phyloP scores from a whole-genome alignment of 2,797 vertebrate species.

The Propithecus deckenii region DNA sequence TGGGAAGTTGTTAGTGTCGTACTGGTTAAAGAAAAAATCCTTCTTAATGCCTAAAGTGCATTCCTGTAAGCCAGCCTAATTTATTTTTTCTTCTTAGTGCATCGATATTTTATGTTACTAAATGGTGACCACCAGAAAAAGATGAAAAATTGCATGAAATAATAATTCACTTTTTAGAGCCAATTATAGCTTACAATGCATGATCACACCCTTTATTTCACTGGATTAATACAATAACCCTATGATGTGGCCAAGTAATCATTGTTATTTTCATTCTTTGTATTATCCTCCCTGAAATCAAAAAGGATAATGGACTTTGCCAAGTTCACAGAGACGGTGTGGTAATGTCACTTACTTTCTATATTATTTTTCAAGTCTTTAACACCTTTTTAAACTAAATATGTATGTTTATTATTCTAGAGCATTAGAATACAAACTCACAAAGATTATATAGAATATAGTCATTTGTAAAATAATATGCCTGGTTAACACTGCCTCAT shows the following conservation, averaged over 20 bases:
- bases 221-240: background rate
- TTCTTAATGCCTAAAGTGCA: background rate
- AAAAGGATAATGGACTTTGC: background rate
- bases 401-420: background rate
- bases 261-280: background rate
- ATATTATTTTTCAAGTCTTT: slow-evolving; percentile 12
- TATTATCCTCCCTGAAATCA: background rate
- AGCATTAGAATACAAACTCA: background rate
- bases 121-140: background rate
- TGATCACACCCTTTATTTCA: background rate
- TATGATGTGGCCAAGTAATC: background rate
- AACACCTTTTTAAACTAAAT: background rate
- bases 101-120: background rate
- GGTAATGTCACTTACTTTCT: background rate
- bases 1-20: background rate
- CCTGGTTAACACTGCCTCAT: background rate
- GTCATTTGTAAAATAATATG: slow-evolving; percentile 2
- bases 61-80: background rate
- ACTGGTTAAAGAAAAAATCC: background rate
- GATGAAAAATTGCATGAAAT: background rate
- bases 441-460: background rate
- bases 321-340: background rate
- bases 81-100: background rate
- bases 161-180: background rate
- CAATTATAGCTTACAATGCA: background rate